Evolutionary conservation across 2,797 vertebrate species (phyloP).

Genomic region (Okamejei kenojei): DNA sequence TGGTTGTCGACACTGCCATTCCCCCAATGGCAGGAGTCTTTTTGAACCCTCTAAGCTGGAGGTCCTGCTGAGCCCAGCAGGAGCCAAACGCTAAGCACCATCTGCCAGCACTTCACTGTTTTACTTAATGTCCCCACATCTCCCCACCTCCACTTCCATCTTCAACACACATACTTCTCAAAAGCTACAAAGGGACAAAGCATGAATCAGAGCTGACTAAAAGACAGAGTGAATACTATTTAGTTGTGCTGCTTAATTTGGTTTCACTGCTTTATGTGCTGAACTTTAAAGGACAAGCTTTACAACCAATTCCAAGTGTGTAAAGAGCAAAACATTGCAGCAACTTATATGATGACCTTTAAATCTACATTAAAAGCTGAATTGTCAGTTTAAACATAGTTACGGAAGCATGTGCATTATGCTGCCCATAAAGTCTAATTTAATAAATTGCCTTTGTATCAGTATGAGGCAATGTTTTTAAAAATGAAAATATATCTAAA

Average conservation of each 20-base stretch:
- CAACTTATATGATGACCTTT: background rate
- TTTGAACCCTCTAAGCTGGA: conserved; percentile 93
- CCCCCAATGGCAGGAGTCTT: conserved; percentile 90
- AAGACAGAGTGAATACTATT: conserved; percentile 28
- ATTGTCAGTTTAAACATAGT: background rate
- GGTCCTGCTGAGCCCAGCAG: conserved; percentile 91
- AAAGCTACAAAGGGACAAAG: conserved; percentile 35
- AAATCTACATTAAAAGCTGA: background rate
- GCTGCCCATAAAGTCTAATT: background rate
- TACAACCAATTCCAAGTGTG: background rate
- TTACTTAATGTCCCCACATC: conserved; percentile 40
- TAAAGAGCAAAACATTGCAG: background rate
- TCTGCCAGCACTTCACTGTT: conserved; percentile 84
- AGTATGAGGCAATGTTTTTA: background rate
- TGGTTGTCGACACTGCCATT: conserved; percentile 83
- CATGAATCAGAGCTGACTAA: conserved; percentile 19
- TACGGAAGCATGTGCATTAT: background rate
- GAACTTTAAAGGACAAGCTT: background rate
- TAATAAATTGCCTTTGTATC: background rate
- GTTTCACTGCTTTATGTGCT: background rate
- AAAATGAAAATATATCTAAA: background rate
- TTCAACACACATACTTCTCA: conserved; percentile 12
- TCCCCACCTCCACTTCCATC: conserved; percentile 35
- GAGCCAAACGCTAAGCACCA: conserved; percentile 87
- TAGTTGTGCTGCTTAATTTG: conserved; percentile 13